Conservation (phyloP, 1,140 invertebrate genomes). For the Dreissena rostriformis region DNA sequence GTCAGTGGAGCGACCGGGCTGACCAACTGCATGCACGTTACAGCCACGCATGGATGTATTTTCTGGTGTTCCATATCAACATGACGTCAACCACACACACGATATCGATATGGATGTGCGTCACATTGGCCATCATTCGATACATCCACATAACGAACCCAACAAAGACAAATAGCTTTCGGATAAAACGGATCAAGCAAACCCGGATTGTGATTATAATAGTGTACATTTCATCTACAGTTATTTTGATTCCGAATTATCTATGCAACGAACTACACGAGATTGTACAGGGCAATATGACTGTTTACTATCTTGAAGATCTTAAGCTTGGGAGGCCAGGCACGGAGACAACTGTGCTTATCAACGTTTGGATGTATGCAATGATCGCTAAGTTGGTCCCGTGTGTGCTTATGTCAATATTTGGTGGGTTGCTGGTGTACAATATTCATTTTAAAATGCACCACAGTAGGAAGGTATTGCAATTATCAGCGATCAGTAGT, state of each 20-base stretch:
- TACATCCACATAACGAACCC: conserved; percentile 91
- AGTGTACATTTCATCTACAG: conserved; percentile 87
- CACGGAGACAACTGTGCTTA: conserved; percentile 56
- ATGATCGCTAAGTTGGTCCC: conserved; percentile 80
- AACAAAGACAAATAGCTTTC: conserved; percentile 89
- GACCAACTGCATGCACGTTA: conserved; percentile 50
- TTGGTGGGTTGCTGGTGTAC: conserved; percentile 82
- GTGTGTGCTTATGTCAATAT: conserved; percentile 81
- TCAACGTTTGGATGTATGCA: conserved; percentile 74
- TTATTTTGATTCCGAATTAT: conserved; percentile 90
- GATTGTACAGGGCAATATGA: conserved; percentile 18
- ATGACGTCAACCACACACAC: conserved; percentile 93
- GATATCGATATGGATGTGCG: conserved; percentile 95
- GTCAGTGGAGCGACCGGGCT: conserved; percentile 80
- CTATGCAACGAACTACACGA: conserved; percentile 62
- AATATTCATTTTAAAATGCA: conserved; percentile 68
- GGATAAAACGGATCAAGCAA: conserved; percentile 83
- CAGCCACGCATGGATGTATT: conserved; percentile 71
- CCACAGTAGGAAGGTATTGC: conserved; percentile 29
- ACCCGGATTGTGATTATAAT: conserved; percentile 88
- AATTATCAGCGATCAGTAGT: not conserved
- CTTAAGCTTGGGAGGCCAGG: conserved; percentile 75
- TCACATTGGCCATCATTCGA: conserved; percentile 94
- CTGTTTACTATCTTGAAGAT: conserved; percentile 72
- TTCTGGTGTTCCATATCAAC: conserved; percentile 81